These are phyloP conservation scores for Pharmacophagus antenor DNA, from an alignment of 2,888 invertebrate species.

Conservation along the genomic window DNA sequence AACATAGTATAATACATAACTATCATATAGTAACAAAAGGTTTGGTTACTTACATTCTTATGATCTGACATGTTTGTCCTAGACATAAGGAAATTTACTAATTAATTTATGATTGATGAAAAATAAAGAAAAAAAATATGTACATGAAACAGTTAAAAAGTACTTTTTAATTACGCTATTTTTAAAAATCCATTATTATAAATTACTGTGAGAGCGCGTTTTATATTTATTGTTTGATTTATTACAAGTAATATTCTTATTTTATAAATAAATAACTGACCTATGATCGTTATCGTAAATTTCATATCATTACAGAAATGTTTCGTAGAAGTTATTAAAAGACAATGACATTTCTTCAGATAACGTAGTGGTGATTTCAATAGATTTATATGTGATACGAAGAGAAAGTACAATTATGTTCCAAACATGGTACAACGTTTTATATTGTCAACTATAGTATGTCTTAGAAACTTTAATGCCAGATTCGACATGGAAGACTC, in stretches of 20 bases:
- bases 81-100: too few species aligned
- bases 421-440: constrained; percentile 25
- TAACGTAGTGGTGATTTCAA: constrained; percentile 12
- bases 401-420: background rate
- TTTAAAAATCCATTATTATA: too few species aligned
- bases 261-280: background rate
- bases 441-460: background rate
- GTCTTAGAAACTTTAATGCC: constrained; percentile 14
- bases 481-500: background rate
- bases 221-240: too few species aligned
- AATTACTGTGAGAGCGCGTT: too few species aligned
- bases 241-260: background rate
- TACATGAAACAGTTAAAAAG: too few species aligned
- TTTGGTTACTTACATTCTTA: too few species aligned
- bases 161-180: too few species aligned
- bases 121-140: too few species aligned
- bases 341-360: background rate
- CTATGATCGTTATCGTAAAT: background rate
- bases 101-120: too few species aligned
- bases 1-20: too few species aligned
- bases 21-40: too few species aligned
- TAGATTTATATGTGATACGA: constrained; percentile 7
- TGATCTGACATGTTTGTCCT: too few species aligned
- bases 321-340: background rate
- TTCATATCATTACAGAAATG: background rate